Evolutionary conservation across 2,113 vertebrate species (phyloP), one percentile per base, ranked within the genome.

Genomic region (Malurus melanocephalus): DNA sequence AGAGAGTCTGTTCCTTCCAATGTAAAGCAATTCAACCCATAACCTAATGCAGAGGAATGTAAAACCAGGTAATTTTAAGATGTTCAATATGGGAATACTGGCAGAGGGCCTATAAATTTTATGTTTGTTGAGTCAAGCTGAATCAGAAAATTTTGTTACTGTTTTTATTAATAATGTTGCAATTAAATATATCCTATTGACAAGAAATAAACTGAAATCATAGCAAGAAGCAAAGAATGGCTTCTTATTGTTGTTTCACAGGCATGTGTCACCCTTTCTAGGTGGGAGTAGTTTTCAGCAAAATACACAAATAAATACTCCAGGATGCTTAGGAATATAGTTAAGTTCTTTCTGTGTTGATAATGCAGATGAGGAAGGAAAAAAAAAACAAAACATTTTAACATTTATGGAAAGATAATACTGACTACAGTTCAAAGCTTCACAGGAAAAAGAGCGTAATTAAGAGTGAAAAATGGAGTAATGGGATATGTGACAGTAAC

Each of bases 1-100:
- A 43, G 51, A 75, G 48, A 76, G 14, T 32, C 22, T 59, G 23
- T 93, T 95, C 23, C 56, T 84, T 87, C 68, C 69, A 67, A 55
- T 46, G 32, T 66, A 93, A 95, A 96, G 61, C 32, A 93, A 88
- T 92, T 93, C 80, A 86, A 73, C 64, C 68, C 90, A 93, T 6
- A 16, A 52, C 11, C 17, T 89, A 76, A 84, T 56, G 45, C 64
- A 85, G 28, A 82, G 45, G 26, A 88, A 60, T 64, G 9, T 80
- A 49, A 49, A 88, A 81, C 33, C 16, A 77, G 21, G 40, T 59
- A 49, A 75, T 53, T 72, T 81, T 65, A 49, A 33, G 12, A 52
- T 43, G 27, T 61, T 27, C 5, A 56, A 30, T 27, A 24, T 27
- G 10, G 16, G 85, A 90, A 85, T 79, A 90, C 46, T 80, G 13